These are phyloP conservation scores for Gallinago nigripennis DNA, from an alignment of 2,797 vertebrate species.

Conservation along the genomic window DNA sequence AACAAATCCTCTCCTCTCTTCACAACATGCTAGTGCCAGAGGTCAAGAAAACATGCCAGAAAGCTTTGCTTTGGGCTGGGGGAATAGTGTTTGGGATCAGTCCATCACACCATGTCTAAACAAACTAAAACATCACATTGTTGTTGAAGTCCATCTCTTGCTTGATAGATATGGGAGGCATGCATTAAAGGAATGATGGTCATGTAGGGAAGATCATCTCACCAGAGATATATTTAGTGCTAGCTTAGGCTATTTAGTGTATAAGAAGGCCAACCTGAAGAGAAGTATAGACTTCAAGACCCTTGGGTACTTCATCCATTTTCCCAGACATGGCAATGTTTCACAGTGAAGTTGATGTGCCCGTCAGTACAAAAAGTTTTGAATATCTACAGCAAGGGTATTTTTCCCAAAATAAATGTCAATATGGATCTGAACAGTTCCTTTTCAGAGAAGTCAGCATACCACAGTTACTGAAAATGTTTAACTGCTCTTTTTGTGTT, in stretches of 20 bases:
- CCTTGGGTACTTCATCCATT: not conserved
- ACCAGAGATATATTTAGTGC: not conserved
- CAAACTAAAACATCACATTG: not conserved
- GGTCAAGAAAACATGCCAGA: not conserved
- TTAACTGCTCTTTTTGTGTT: rapidly evolving
- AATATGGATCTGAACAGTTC: not conserved
- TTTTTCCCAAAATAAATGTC: rapidly evolving
- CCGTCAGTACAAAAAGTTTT: not conserved
- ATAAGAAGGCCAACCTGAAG: not conserved
- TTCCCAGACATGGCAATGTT: not conserved
- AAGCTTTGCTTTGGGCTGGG: not conserved
- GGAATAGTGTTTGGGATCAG: not conserved
- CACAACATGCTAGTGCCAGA: not conserved
- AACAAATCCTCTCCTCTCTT: not conserved
- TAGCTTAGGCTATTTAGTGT: not conserved
- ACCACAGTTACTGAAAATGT: not conserved
- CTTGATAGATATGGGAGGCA: not conserved
- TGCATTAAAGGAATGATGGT: not conserved
- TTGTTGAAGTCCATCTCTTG: not conserved
- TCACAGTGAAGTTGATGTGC: not conserved
- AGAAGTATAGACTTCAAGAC: not conserved
- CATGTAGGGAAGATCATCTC: not conserved
- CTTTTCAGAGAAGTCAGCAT: not conserved
- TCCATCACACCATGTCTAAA: not conserved
- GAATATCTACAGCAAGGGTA: not conserved